Base-by-base conservation (phyloP, 2,888 invertebrate species). In the Lutraria lutraria region DNA sequence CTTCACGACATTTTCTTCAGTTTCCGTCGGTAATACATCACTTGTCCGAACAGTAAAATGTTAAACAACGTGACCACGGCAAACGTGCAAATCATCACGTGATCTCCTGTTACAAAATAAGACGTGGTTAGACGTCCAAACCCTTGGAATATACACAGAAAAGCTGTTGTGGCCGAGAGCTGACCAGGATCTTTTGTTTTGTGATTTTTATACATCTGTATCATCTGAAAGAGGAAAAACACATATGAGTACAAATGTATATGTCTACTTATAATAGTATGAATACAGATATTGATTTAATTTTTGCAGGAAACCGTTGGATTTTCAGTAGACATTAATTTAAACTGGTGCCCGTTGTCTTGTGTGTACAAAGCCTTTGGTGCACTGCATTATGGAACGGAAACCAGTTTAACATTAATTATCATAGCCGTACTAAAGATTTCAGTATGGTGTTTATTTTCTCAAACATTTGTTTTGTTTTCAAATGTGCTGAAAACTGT, bases 91-190 rank as follows among this genome's bases (percentile, higher is more conserved):
- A 92, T 93, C 91, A 94, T 92, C 25, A 94, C 89, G 87, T 89
- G 86, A 87, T 94, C 93, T 29, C 92, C 89, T 19, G 92, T 93
- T 25, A 91, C 83, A 31, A 93, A 72, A 43, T 93, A 90, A 19
- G 93, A 94, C 21, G 93, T 93, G 0, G 93, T 93, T n/a, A 94
- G 85, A 15, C 93, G 87, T 19, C 93, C 93, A 81, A 93, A 92
- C 25, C 93, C 92, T 88, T 94, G 93, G 60, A 94, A 93, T 72
- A 93, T 91, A 72, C 93, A 93, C 52, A 94, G 82, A 89, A 94
- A 93, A 6, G 93, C 88, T 10, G 93, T 92, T 29, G 91, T 90
- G 0, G 93, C 93, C 60, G 93, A 94, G 16, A 94, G 83, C 80
- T 93, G 93, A 52, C 93, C 93, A 8, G 93, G 91, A 25, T 92